Percentiles rank a stretch among this genome's conserved stretches.
phyloP scores from a whole-genome alignment of 2,113 vertebrate species.

The Leucopternis melanops region DNA sequence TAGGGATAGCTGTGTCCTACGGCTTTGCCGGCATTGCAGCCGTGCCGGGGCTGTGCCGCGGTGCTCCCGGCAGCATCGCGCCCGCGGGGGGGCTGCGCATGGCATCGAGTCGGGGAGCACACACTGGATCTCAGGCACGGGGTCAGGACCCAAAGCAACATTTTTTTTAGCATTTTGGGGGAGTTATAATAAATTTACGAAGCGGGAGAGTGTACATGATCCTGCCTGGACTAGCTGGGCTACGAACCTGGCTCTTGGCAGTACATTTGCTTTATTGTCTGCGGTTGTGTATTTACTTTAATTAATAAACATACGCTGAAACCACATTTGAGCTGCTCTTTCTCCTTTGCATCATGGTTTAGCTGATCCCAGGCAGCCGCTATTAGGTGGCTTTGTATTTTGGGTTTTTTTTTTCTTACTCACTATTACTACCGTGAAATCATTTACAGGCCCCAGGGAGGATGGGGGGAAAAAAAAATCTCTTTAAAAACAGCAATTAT shows the following conservation, averaged over 20 bases:
- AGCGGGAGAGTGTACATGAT: not conserved
- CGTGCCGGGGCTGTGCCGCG: not conserved
- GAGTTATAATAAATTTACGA: not conserved
- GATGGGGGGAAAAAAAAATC: not conserved
- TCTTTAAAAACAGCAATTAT: constrained; percentile 54
- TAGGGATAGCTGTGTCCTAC: not conserved
- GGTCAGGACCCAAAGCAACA: not conserved
- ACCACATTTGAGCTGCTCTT: not conserved
- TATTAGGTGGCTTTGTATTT: constrained; percentile 13
- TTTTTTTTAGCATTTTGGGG: not conserved
- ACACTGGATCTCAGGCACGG: not conserved
- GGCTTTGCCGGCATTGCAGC: fast-evolving
- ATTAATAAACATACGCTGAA: not conserved
- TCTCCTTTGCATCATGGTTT: not conserved
- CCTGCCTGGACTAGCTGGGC: not conserved
- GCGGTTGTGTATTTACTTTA: not conserved
- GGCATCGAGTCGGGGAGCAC: fast-evolving
- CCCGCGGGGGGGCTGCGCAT: fast-evolving
- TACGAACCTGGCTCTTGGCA: not conserved
- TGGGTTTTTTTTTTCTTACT: not conserved
- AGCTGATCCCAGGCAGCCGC: not conserved
- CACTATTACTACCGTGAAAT: not conserved
- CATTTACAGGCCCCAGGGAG: constrained; percentile 27
- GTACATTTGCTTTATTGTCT: not conserved
- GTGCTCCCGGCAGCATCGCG: not conserved